Conservation (phyloP, 2,888 invertebrate genomes). For the Cryptophagus acutangulus region DNA sequence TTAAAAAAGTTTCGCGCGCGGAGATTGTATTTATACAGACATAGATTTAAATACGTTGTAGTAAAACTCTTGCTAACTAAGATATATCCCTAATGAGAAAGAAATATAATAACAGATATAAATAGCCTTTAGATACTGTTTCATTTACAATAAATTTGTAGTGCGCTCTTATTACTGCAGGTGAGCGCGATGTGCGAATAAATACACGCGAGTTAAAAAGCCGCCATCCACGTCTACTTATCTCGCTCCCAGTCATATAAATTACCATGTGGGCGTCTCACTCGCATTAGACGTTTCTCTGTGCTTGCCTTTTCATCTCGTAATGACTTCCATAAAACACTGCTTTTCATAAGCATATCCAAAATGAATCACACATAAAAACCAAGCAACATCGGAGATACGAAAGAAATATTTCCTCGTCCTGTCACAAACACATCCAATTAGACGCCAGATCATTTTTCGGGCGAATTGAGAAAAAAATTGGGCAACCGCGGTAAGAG, state of each 20-base stretch:
- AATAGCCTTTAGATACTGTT: conserved; percentile 46
- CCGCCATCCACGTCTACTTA: conserved; percentile 24
- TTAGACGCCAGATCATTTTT: no score
- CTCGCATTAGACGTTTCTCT: conserved; percentile 14
- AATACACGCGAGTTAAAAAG: conserved; percentile 29
- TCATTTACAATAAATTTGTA: conserved; percentile 45
- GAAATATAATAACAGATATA: conserved; percentile 44
- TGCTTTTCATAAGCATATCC: conserved; percentile 11
- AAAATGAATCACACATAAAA: no score
- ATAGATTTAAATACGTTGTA: no score
- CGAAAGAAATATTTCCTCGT: no score
- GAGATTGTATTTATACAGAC: no score
- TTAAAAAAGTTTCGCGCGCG: no score
- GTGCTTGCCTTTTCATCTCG: conserved; percentile 10
- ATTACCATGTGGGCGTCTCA: conserved; percentile 24
- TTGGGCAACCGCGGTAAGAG: no score
- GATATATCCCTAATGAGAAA: conserved; percentile 43
- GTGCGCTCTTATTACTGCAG: conserved; percentile 38
- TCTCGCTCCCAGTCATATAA: conserved; percentile 21
- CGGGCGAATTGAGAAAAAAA: no score
- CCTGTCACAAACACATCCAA: no score
- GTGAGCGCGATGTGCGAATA: conserved; percentile 33
- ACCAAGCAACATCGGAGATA: no score
- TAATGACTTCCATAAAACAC: conserved; percentile 13
- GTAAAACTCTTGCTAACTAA: conserved; percentile 36